Evolutionary conservation across 2,888 invertebrate species (phyloP), one percentile per base, ranked within the genome.

Genomic region (Scaptomyza polygonia): DNA sequence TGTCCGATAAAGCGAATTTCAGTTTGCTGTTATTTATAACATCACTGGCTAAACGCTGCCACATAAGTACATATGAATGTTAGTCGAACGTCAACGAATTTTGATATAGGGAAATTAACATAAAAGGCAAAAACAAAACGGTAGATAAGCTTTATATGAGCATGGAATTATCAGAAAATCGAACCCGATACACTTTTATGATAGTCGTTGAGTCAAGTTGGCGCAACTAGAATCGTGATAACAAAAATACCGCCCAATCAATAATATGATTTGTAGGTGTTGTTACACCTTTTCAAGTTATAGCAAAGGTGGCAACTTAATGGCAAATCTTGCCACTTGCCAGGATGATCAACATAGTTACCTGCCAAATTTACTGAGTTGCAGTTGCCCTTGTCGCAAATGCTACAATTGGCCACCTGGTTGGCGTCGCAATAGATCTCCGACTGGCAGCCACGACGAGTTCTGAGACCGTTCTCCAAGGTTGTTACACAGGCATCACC

Each of bases 281-380:
- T 1, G 53, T 49, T 0, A 59, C 66, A 0, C 18, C 77, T 85
- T 9, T 52, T 64, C 0, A 51, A 55, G 5, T 77, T 86, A 0
- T 65, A 32, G 56, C 91, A 91, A 0, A 48, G 65, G 3, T 77
- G 72, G 5, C 91, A 91, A 34, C 67, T 85, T 1, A 91, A 71
- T 0, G 91, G 91, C 45, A 91, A 56, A 27, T 77, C 88, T 58
- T 90, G 90, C 91, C 91, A 91, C 64, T 77, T 81, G 16, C 91
- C 91, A 0, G 90, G 88, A 5, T 82, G 81, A 0, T 90, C 91
- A 1, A 90, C 75, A 44, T 72, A 77, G 4, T 7, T 49, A 9
- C 66, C 63, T 14, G 78, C 42, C 21, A 91, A 44, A 43, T 91
- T 77, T 1, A 80, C 53, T 1, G 55, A 34, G 32, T 91, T 91